Evolutionary conservation across 2,797 vertebrate species (phyloP), one percentile per base, ranked within the genome.

Genomic region (Centropyge bicolor): DNA sequence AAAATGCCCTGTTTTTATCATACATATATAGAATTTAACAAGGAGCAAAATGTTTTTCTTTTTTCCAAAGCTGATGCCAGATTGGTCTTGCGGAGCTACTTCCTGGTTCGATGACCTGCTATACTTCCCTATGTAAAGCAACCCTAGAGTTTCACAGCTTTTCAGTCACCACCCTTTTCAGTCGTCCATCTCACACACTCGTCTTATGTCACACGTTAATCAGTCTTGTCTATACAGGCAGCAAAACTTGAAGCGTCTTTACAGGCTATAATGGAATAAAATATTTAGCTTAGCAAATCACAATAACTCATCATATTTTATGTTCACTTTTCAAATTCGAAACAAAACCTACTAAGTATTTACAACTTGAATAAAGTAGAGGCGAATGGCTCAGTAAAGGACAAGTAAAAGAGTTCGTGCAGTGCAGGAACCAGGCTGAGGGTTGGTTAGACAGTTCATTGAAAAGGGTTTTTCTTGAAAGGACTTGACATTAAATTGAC

Each of bases 231-330:
- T 35, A 20, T 10, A 16, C 38, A 19, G 10, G n/a, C 14, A 41
- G 8, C 2, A 4, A 3, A 22, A 56, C 41, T 7, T 48, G 11
- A 38, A 36, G 31, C 0, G 1, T 10, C 8, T 40, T 63, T n/a
- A 8, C 12, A 65, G 45, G 19, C 36, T 31, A 31, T 4, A 31
- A 31, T 31, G 27, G 27, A 31, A 31, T 31, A 31, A 31, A 31
- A 31, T 31, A 60, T n/a, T 68, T 8, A 19, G 13, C 12, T 73
- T 40, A 20, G 84, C 41, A 57, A 17, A 55, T n/a, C 17, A 70
- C 36, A n/a, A 14, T 40, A 1, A 56, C 22, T 43, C 20, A 68
- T 80, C 6, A 31, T 20, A 49, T 1, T 3, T 20, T 36, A 27
- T 17, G n/a, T 27, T 80, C 1, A 11, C 8, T 24, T 46, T 22